Evolutionary conservation across 2,888 invertebrate species (phyloP), one percentile per base, ranked within the genome.

Genomic region (Empis livida): DNA sequence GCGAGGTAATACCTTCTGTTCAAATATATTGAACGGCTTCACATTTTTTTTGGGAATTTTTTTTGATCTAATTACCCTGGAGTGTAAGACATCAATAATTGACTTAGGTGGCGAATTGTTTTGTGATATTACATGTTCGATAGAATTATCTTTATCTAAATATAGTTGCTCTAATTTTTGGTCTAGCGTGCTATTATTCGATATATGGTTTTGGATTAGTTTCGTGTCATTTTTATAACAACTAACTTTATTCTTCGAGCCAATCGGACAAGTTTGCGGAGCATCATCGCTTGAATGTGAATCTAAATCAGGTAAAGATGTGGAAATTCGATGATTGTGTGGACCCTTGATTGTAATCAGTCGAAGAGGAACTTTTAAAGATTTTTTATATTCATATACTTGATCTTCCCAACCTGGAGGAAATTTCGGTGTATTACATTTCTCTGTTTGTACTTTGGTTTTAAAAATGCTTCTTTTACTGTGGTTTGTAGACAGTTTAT

Each of bases 281-380:
- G 23, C 9, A 27, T 27, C 23, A n/a, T 82, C 82, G 30, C 78
- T 74, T 6, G 82, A 82, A 57, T 77, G 79, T 2, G 83, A 80
- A 58, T 87, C 87, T 51, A 87, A 68, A 61, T 87, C 87, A 2
- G 86, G 87, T 45, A 86, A 68, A 8, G 87, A 87, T 2, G 83
- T 80, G 1, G 86, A 84, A 13, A 84, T 73, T 53, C 82, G 71
- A 47, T 79, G 75, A 42, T 80, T 77, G 23, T 80, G 80, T 2
- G 84, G 82, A 54, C 83, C 77, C 31, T 84, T 82, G 47, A 89
- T 83, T 37, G 83, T 84, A 55, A 90, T 90, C 44, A 90, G 72
- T 56, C 83, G 78, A 32, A 82, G 75, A 2, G 90, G 89, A 77
- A 90, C 85, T 56, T 89, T 77, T 15, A 89, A 68, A 1, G 88